Percentiles rank a stretch among this genome's conserved stretches.
These are phyloP conservation scores for Akabosia matsudoensis DNA, from an alignment of 1,140 invertebrate genomes.

Conservation along the genomic window DNA sequence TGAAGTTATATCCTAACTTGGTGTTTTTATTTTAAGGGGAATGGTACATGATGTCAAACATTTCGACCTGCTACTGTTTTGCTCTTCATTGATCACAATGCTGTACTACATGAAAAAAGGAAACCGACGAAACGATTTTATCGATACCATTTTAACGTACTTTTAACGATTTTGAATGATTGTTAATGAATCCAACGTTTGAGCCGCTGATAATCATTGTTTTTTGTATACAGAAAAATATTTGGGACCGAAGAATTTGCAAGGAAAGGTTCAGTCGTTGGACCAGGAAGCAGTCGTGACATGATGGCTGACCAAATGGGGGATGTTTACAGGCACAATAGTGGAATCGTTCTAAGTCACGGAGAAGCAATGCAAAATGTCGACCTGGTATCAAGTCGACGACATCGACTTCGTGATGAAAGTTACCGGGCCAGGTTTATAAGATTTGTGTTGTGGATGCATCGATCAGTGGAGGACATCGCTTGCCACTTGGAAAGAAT, in stretches of 20 bases:
- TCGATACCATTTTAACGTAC: conserved; percentile 46
- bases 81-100: conserved; percentile 34
- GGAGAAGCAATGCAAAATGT: neutral
- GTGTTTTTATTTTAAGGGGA: conserved; percentile 30
- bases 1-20: conserved; percentile 41
- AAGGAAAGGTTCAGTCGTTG: neutral
- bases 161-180: neutral
- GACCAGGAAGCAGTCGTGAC: neutral
- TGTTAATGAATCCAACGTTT: too few relatives aligned
- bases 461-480: conserved; percentile 44
- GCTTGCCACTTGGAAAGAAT: conserved; percentile 46
- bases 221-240: conserved; percentile 36
- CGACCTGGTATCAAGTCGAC: neutral
- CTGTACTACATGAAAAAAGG: conserved; percentile 46
- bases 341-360: neutral
- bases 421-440: conserved; percentile 43
- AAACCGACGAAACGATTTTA: conserved; percentile 37
- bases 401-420: conserved; percentile 33
- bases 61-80: conserved; percentile 44
- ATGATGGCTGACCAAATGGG: neutral
- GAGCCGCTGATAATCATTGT: too few relatives aligned
- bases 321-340: neutral
- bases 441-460: conserved; percentile 46
- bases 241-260: conserved; percentile 42
- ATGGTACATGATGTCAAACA: conserved; percentile 42